Conservation (phyloP, 1,140 invertebrate species). For the Metopolophium dirhodum region DNA sequence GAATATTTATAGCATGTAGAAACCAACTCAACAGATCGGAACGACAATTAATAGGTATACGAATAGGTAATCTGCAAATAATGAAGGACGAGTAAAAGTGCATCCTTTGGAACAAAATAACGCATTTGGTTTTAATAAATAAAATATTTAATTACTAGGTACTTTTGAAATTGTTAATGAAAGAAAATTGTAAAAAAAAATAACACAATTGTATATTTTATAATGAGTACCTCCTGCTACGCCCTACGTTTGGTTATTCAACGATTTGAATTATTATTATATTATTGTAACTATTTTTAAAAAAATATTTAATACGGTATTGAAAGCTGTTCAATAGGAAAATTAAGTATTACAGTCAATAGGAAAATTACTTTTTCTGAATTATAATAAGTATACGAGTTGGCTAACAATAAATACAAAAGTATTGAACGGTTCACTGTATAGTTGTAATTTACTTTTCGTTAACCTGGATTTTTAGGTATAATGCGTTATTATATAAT, state of each 20-base stretch:
- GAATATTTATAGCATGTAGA: background rate
- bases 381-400: background rate
- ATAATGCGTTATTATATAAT: background rate
- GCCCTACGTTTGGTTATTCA: background rate
- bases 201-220: background rate
- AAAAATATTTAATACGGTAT: background rate
- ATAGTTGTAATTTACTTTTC: background rate
- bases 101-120: slow-evolving; percentile 34
- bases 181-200: background rate
- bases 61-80: background rate
- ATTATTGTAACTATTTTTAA: background rate
- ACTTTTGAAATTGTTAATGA: background rate
- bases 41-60: slow-evolving; percentile 9
- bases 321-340: background rate
- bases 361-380: background rate
- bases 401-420: background rate
- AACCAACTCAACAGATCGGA: slow-evolving; percentile 38
- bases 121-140: background rate
- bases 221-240: background rate
- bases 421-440: background rate
- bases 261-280: background rate
- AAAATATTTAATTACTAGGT: slow-evolving; percentile 18
- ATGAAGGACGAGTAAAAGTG: slow-evolving; percentile 43
- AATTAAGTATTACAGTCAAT: background rate
- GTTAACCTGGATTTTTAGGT: background rate